Percentiles rank a stretch among this genome's conserved stretches.
phyloP scores from a whole-genome alignment of 2,113 vertebrate species.

The Eulacestoma nigropectus region DNA sequence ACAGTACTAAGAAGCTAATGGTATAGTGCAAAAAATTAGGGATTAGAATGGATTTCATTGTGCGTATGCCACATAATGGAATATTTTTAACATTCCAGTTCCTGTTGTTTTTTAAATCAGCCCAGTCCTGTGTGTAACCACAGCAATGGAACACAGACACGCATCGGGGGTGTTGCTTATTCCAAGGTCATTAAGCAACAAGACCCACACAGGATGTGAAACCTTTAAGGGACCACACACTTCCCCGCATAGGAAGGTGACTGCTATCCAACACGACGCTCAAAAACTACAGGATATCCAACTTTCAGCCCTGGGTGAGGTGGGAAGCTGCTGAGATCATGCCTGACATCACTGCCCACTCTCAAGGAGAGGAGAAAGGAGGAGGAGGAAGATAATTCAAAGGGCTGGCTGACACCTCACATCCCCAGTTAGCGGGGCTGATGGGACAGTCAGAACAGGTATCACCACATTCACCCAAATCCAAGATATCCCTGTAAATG shows the following conservation, averaged over 20 bases:
- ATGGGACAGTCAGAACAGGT: conserved; percentile 32
- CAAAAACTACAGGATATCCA: background rate
- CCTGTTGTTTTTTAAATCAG: background rate
- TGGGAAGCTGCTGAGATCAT: background rate
- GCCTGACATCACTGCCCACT: background rate
- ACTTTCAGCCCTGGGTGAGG: background rate
- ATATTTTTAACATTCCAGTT: background rate
- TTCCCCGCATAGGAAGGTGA: background rate
- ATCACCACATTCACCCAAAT: conserved; percentile 41
- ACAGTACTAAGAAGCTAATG: background rate
- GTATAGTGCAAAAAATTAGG: background rate
- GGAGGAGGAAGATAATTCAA: conserved; percentile 14
- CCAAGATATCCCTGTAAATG: background rate
- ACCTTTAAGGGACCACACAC: background rate
- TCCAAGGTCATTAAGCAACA: background rate
- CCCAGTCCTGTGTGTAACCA: background rate
- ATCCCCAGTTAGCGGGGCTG: background rate
- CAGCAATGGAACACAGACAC: background rate
- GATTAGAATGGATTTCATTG: background rate
- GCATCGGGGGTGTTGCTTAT: background rate
- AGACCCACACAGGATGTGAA: background rate
- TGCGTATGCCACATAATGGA: rapidly evolving
- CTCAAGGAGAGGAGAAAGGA: conserved; percentile 37
- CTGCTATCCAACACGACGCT: background rate
- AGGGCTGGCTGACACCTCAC: background rate